phyloP scores from a whole-genome alignment of 1,140 invertebrate genomes.

The Neotoxoptera formosana region DNA sequence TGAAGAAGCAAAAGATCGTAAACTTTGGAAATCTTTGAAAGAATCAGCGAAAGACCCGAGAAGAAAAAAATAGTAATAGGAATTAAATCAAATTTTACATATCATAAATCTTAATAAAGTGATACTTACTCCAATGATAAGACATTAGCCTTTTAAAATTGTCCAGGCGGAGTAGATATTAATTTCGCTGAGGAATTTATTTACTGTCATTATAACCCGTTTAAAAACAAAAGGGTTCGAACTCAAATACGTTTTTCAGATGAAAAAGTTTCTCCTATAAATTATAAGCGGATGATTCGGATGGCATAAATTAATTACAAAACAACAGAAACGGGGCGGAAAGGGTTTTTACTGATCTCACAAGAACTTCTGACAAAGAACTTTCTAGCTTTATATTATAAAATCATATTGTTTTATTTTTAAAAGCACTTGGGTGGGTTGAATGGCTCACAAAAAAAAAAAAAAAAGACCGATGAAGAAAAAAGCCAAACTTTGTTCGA shows the following conservation, averaged over 20 bases:
- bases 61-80: background rate
- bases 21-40: background rate
- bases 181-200: background rate
- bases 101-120: background rate
- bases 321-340: slow-evolving; percentile 27
- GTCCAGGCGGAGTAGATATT: slow-evolving; percentile 5
- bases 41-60: background rate
- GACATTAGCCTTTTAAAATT: background rate
- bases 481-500: slow-evolving; percentile 38
- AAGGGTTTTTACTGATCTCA: slow-evolving; percentile 50
- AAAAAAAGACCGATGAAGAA: slow-evolving; percentile 23
- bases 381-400: slow-evolving; percentile 24
- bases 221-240: slow-evolving; percentile 45
- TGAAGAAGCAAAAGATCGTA: background rate
- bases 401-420: slow-evolving; percentile 55
- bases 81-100: background rate
- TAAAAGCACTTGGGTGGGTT: slow-evolving; percentile 34
- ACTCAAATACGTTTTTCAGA: slow-evolving; percentile 42
- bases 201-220: slow-evolving; percentile 26
- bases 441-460: slow-evolving; percentile 17
- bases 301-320: slow-evolving; percentile 48
- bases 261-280: slow-evolving; percentile 45
- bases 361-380: slow-evolving; percentile 45
- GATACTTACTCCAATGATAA: background rate
- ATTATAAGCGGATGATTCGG: slow-evolving; percentile 43